Evolutionary conservation across 35 echinoderm and acorn worm species (phyloP).

Genomic region (Stichopus chloronotus): DNA sequence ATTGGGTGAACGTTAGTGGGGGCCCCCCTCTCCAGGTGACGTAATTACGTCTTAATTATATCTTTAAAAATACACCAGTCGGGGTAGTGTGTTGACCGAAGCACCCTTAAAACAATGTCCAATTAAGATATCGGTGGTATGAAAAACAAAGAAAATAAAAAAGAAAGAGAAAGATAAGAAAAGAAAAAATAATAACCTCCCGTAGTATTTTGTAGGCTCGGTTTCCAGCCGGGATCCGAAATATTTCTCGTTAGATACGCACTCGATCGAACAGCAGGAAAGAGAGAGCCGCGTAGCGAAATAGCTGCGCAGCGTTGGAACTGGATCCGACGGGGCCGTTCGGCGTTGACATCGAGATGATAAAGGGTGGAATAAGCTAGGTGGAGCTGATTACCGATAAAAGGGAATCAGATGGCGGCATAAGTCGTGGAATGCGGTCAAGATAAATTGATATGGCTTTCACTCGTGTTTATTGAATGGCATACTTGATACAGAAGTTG

Average conservation of each 20-base stretch:
- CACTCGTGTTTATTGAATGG: slow-evolving; percentile 52
- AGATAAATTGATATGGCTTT: slow-evolving; percentile 58
- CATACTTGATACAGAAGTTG: slow-evolving; percentile 46
- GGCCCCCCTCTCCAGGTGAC: slow-evolving; percentile 47
- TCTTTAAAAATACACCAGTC: slow-evolving; percentile 26
- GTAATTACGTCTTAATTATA: slow-evolving; percentile 60
- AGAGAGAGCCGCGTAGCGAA: background rate
- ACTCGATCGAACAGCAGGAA: slow-evolving; percentile 43
- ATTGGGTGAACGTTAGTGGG: background rate
- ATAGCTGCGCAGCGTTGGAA: slow-evolving; percentile 36
- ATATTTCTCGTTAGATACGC: slow-evolving; percentile 36
- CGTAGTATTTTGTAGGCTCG: slow-evolving; percentile 31
- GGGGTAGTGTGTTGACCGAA: slow-evolving; percentile 45
- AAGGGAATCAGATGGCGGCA: slow-evolving; percentile 41
- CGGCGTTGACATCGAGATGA: slow-evolving; percentile 44
- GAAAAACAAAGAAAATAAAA: background rate
- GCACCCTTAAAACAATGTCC: slow-evolving; percentile 59
- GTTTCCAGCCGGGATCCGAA: slow-evolving; percentile 23
- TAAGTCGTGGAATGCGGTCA: slow-evolving; percentile 45
- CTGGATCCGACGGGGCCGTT: slow-evolving; percentile 39
- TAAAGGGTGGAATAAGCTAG: background rate
- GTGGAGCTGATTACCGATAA: slow-evolving; percentile 48
- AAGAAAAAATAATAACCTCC: background rate
- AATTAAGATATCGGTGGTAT: slow-evolving; percentile 29
- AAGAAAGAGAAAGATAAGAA: too few species aligned